A percentile compares a stretch with the other conserved stretches of the same genome.
Evolutionary conservation across 1,140 invertebrate genomes (phyloP).

Genomic region (Theocolax elegans): DNA sequence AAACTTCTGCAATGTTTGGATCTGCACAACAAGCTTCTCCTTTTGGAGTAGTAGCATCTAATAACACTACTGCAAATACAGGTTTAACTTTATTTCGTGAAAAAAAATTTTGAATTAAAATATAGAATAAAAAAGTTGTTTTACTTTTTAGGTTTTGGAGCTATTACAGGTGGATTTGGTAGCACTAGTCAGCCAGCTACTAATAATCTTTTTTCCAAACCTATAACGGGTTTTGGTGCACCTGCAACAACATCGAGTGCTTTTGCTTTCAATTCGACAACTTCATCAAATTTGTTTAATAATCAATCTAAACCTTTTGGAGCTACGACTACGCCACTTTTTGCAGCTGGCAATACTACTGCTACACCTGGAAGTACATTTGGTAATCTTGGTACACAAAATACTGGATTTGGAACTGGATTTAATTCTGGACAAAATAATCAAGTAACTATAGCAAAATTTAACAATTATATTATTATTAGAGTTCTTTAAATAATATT

Average conservation of each 20-base stretch:
- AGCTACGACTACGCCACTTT: conserved; percentile 59
- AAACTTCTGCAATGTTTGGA: conserved; percentile 70
- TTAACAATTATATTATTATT: conserved; percentile 2
- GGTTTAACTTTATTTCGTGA: neutral
- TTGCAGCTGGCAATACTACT: conserved; percentile 55
- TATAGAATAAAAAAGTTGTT: conserved; percentile 1
- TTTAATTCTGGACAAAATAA: conserved; percentile 61
- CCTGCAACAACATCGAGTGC: conserved; percentile 69
- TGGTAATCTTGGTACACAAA: conserved; percentile 60
- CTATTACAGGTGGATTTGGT: conserved; percentile 69
- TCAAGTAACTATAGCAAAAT: conserved; percentile 56
- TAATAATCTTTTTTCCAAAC: conserved; percentile 66
- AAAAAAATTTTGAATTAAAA: neutral
- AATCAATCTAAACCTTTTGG: conserved; percentile 66
- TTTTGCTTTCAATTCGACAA: conserved; percentile 69
- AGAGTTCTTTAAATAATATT: neutral
- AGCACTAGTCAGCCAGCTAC: conserved; percentile 59
- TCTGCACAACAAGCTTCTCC: conserved; percentile 61
- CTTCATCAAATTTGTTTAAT: conserved; percentile 65
- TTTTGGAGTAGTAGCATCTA: conserved; percentile 64
- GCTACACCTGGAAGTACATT: conserved; percentile 62
- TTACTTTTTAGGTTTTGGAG: conserved; percentile 62
- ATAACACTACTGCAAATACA: conserved; percentile 55
- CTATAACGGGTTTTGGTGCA: conserved; percentile 68
- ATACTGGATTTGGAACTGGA: conserved; percentile 59